Percentiles rank a stretch among this genome's conserved stretches.
phyloP scores from a whole-genome alignment of 2,888 invertebrate genomes.

The Brachynemurus nebulosus region DNA sequence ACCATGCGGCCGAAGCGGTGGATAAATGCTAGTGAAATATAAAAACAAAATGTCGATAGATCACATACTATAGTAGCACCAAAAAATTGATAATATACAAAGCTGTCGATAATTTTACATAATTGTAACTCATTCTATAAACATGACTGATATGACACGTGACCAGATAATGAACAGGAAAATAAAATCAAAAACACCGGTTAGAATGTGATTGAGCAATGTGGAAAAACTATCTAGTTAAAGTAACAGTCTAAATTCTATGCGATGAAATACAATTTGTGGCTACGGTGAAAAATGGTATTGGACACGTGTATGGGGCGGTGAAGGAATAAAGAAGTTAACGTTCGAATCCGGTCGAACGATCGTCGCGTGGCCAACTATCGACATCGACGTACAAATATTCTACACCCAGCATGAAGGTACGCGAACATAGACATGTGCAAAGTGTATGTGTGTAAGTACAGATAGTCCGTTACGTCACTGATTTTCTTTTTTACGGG shows the following conservation, averaged over 20 bases:
- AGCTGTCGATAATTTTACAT: constrained; percentile 31
- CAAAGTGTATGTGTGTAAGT: too few relatives aligned
- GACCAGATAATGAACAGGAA: constrained; percentile 34
- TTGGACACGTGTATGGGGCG: constrained; percentile 30
- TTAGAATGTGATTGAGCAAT: constrained; percentile 3
- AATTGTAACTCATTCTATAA: constrained; percentile 30
- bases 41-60: too few relatives aligned
- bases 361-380: constrained; percentile 2
- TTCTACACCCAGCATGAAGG: too few relatives aligned
- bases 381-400: too few relatives aligned
- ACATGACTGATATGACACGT: constrained; percentile 30
- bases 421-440: too few relatives aligned
- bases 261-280: constrained; percentile 32
- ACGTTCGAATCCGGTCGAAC: constrained; percentile 21
- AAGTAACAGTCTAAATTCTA: constrained; percentile 25
- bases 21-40: too few relatives aligned
- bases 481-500: too few relatives aligned
- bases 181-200: constrained; percentile 33
- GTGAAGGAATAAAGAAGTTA: constrained; percentile 30
- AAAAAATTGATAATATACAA: too few relatives aligned
- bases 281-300: constrained; percentile 29
- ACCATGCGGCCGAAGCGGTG: too few relatives aligned
- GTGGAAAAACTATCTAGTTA: background rate
- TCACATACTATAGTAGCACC: too few relatives aligned
- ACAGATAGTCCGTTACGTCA: too few relatives aligned